phyloP scores from a whole-genome alignment of 2,797 vertebrate genomes.

The Manis javanica region DNA sequence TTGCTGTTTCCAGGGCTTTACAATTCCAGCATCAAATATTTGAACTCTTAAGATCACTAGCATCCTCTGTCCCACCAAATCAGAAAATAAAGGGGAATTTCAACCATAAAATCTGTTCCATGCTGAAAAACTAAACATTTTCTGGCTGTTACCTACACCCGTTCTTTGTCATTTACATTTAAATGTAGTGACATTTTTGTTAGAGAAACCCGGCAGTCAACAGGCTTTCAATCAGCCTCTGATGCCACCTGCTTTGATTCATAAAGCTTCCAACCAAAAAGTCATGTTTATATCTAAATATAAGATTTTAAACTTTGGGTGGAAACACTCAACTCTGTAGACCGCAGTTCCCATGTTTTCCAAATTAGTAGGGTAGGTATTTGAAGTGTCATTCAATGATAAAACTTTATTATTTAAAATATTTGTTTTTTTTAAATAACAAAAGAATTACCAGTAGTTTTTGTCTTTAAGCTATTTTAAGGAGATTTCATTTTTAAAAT shows the following conservation, averaged over 20 bases:
- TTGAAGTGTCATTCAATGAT: not conserved
- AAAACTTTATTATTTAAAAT: slow-evolving; percentile 36
- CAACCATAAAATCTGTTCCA: not conserved
- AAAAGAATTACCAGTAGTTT: not conserved
- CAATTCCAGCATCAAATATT: not conserved
- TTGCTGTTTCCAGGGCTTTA: not conserved
- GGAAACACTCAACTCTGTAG: not conserved
- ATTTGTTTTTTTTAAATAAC: not conserved
- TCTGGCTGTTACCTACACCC: not conserved
- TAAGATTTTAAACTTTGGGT: not conserved
- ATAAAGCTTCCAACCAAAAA: slow-evolving; percentile 30
- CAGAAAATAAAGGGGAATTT: not conserved
- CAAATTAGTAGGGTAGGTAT: not conserved
- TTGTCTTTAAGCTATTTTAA: not conserved
- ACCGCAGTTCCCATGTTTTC: slow-evolving; percentile 20
- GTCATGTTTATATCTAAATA: not conserved
- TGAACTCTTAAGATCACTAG: not conserved
- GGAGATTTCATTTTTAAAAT: not conserved
- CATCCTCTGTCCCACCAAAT: not conserved
- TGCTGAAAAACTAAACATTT: not conserved
- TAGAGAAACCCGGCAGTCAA: not conserved
- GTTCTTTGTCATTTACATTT: slow-evolving; percentile 47
- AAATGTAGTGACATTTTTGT: slow-evolving; percentile 33
- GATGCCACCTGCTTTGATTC: slow-evolving; percentile 48
- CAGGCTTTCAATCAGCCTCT: not conserved